phyloP scores from a whole-genome alignment of 2,113 vertebrate genomes.

The Stomatorhinus ivindoensis region DNA sequence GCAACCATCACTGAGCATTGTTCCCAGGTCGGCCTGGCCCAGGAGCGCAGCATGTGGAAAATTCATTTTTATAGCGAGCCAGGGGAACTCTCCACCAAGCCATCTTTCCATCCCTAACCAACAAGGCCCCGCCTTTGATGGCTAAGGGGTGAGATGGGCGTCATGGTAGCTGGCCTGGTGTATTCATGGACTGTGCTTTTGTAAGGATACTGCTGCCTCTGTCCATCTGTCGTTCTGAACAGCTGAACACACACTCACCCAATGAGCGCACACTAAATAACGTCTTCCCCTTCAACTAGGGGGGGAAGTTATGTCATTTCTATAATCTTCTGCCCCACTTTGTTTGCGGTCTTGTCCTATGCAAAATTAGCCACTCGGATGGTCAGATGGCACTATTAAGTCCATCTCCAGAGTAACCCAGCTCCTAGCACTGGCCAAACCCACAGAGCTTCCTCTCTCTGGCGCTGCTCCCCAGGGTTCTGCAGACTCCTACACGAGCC shows the following conservation, averaged over 20 bases:
- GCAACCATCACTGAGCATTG: background rate
- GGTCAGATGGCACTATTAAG: background rate
- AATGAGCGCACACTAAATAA: background rate
- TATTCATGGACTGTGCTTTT: background rate
- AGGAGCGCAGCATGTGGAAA: background rate
- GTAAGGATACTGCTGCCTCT: conserved; percentile 2
- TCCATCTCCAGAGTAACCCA: background rate
- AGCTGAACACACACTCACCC: conserved; percentile 12
- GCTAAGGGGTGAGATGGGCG: background rate
- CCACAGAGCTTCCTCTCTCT: background rate
- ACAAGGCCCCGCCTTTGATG: background rate
- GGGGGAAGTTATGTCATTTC: background rate
- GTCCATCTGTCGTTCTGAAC: conserved; percentile 19
- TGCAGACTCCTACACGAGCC: conserved; percentile 94
- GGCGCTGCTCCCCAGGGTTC: conserved; percentile 75
- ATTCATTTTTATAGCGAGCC: background rate
- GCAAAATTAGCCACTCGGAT: background rate
- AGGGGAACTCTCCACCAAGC: background rate
- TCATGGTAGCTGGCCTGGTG: background rate
- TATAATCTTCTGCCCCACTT: background rate
- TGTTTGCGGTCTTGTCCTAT: background rate
- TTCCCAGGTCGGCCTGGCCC: background rate
- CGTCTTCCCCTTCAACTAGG: background rate
- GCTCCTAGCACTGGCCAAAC: background rate
- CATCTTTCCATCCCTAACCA: background rate